A percentile compares a stretch with the other conserved stretches of the same genome.
phyloP scores from a whole-genome alignment of 2,797 vertebrate species.

The Tarsius wallacei region DNA sequence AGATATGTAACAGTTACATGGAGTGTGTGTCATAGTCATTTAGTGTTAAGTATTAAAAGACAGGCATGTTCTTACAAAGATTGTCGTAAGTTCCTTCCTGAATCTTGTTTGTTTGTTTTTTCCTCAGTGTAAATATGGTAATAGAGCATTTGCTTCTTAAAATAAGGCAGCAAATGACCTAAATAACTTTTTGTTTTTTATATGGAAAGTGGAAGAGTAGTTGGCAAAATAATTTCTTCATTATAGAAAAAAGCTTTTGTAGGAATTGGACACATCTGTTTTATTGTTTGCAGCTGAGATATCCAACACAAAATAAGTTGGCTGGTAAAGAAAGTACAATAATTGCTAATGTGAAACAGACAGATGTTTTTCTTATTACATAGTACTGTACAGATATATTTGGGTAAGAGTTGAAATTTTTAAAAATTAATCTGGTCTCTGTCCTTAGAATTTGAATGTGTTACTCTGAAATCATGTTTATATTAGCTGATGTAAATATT shows the following conservation, averaged over 20 bases:
- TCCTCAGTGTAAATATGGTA: slow-evolving; percentile 34
- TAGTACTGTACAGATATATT: slow-evolving; percentile 74
- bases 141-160: not conserved
- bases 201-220: slow-evolving; percentile 46
- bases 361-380: slow-evolving; percentile 85
- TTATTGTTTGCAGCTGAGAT: slow-evolving; percentile 84
- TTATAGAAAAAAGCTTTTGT: slow-evolving; percentile 71
- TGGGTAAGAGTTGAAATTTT: slow-evolving; percentile 68
- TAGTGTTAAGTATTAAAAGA: not conserved
- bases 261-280: slow-evolving; percentile 75
- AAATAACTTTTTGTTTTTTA: slow-evolving; percentile 58
- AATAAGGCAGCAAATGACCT: slow-evolving; percentile 34
- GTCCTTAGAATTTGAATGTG: slow-evolving; percentile 50
- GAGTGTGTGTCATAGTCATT: not conserved
- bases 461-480: slow-evolving; percentile 52
- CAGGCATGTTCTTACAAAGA: slow-evolving; percentile 6
- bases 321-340: slow-evolving; percentile 75
- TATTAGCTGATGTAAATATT: slow-evolving; percentile 16
- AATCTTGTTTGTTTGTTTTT: not conserved
- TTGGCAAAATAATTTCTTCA: slow-evolving; percentile 77
- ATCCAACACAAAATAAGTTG: slow-evolving; percentile 80
- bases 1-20: not conserved
- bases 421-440: slow-evolving; percentile 58
- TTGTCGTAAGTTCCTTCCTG: not conserved
- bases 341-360: slow-evolving; percentile 85